Conservation (phyloP, 2,113 vertebrate genomes). For the Myocastor coypus region DNA sequence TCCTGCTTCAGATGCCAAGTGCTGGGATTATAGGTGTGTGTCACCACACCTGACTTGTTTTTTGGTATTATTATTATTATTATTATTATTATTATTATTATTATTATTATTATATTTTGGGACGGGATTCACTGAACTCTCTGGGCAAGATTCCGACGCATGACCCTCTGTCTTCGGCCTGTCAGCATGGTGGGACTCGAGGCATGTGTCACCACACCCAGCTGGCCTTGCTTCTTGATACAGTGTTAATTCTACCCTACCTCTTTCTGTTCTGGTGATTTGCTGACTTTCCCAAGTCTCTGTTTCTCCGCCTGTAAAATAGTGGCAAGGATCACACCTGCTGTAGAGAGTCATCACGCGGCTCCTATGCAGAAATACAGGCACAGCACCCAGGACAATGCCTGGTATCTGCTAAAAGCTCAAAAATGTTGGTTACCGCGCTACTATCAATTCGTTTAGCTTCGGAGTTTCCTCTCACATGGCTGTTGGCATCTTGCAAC, state of each 20-base stretch:
- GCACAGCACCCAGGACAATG: not conserved
- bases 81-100: too few species aligned
- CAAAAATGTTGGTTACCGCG: not conserved
- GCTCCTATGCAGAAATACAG: not conserved
- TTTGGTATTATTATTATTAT: too few species aligned
- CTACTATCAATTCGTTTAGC: not conserved
- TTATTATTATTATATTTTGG: too few species aligned
- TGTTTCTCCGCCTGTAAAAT: not conserved
- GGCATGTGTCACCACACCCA: not conserved
- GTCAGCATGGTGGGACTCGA: not conserved
- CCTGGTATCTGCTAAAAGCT: not conserved
- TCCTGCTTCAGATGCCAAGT: not conserved
- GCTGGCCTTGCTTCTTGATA: not conserved
- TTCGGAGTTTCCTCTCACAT: constrained; percentile 14
- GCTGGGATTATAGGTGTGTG: not conserved
- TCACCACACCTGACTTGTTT: not conserved
- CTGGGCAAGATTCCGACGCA: not conserved
- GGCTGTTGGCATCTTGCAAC: not conserved
- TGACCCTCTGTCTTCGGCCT: not conserved
- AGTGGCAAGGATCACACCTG: not conserved
- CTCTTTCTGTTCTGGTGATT: not conserved
- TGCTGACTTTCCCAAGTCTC: not conserved
- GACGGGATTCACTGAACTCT: not conserved
- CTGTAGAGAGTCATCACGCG: not conserved
- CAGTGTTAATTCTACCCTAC: not conserved